A percentile compares a stretch with the other conserved stretches of the same genome.
phyloP scores from a whole-genome alignment of 2,888 invertebrate genomes.

The Aleiodes alternator region DNA sequence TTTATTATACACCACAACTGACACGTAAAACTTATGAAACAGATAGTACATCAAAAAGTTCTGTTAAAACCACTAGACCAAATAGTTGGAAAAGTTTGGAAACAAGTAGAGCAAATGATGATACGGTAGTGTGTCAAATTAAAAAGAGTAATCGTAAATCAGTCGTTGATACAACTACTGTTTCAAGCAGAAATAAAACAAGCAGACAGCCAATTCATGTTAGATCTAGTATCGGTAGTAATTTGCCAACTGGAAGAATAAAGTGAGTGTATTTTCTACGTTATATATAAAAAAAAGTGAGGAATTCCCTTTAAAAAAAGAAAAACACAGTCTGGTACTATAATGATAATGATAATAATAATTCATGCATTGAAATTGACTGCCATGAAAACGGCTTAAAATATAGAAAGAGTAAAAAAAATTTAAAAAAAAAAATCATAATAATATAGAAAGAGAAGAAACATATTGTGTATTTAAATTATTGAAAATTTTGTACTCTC shows the following conservation, averaged over 20 bases:
- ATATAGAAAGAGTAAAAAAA: not conserved
- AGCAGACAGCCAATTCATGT: constrained; percentile 62
- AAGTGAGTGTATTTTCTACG: constrained; percentile 51
- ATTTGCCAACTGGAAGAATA: constrained; percentile 54
- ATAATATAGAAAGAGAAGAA: not conserved
- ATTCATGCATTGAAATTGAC: not conserved
- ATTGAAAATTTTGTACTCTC: constrained; percentile 15
- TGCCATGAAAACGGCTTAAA: constrained; percentile 27
- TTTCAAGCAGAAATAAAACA: constrained; percentile 62
- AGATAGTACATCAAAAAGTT: constrained; percentile 53
- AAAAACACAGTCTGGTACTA: constrained; percentile 24
- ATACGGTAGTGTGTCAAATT: constrained; percentile 42
- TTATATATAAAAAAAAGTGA: not conserved
- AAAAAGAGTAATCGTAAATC: constrained; percentile 58
- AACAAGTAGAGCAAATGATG: constrained; percentile 42
- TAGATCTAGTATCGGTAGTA: constrained; percentile 55
- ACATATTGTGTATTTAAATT: constrained; percentile 23
- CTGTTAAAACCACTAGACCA: constrained; percentile 49
- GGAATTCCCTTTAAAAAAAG: too few relatives aligned
- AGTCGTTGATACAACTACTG: constrained; percentile 59
- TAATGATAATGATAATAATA: not conserved
- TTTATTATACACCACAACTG: constrained; percentile 70
- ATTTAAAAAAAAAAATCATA: too few relatives aligned
- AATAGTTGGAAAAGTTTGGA: constrained; percentile 54
- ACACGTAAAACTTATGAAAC: constrained; percentile 65